Conservation (phyloP, 2,113 vertebrate genomes). For the Rhinoderma darwinii region DNA sequence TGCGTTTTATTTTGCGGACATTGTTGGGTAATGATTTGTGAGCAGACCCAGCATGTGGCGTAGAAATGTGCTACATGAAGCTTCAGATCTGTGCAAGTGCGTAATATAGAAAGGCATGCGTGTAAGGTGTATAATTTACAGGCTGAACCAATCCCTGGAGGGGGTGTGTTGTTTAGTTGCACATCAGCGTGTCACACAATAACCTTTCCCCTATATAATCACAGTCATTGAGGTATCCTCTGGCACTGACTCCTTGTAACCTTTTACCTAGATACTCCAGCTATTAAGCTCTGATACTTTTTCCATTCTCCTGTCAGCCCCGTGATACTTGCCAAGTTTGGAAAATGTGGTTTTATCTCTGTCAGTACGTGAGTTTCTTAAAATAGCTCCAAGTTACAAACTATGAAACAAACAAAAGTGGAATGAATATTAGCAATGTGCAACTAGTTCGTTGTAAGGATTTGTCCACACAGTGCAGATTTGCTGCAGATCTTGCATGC, state of each 20-base stretch:
- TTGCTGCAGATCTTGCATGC: no score
- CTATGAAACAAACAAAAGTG: background rate
- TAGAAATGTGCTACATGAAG: background rate
- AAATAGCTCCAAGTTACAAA: slow-evolving; percentile 9
- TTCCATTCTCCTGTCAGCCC: background rate
- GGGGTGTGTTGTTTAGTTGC: slow-evolving; percentile 60
- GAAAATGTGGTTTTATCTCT: slow-evolving; percentile 6
- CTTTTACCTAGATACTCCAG: slow-evolving; percentile 68
- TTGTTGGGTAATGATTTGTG: background rate
- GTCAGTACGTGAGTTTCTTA: background rate
- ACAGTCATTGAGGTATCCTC: slow-evolving; percentile 62
- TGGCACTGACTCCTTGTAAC: slow-evolving; percentile 64
- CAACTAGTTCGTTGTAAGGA: background rate
- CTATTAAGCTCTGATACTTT: background rate
- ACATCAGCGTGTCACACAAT: slow-evolving; percentile 66
- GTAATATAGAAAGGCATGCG: slow-evolving; percentile 37
- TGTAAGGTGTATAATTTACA: slow-evolving; percentile 37
- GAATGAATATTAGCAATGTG: background rate
- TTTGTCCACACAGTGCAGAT: no score
- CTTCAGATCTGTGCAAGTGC: slow-evolving; percentile 18
- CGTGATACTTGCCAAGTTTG: slow-evolving; percentile 17
- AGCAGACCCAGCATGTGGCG: background rate
- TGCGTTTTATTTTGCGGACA: background rate
- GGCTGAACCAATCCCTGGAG: slow-evolving; percentile 53
- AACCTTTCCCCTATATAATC: slow-evolving; percentile 68